phyloP scores from a whole-genome alignment of 2,113 vertebrate genomes.

The Nothocercus nigrocapillus region DNA sequence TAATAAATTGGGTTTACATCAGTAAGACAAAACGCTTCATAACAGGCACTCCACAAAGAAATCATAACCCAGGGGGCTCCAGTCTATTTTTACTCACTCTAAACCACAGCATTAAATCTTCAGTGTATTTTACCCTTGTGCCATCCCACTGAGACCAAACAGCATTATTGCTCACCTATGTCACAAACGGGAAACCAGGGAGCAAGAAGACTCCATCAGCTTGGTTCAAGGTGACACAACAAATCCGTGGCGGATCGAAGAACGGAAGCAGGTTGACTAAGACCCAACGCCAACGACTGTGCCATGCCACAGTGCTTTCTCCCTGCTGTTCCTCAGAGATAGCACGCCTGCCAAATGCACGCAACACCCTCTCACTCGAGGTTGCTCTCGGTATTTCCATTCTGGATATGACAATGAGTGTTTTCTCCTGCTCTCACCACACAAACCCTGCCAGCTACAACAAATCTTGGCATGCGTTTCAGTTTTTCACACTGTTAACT shows the following conservation, averaged over 20 bases:
- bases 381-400: not conserved
- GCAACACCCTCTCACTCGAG: not conserved
- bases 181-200: not conserved
- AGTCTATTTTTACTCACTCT: not conserved
- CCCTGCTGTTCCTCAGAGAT: not conserved
- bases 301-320: not conserved
- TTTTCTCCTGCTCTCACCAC: not conserved
- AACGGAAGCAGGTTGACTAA: not conserved
- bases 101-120: not conserved
- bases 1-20: not conserved
- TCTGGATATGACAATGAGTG: not conserved
- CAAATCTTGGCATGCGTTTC: not conserved
- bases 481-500: not conserved
- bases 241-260: not conserved
- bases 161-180: rapidly evolving
- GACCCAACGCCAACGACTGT: not conserved
- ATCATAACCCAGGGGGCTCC: not conserved
- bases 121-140: not conserved
- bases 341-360: not conserved
- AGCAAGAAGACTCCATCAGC: not conserved
- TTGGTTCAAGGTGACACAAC: not conserved
- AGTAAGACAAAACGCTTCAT: not conserved
- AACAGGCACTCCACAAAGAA: not conserved
- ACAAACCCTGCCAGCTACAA: not conserved
- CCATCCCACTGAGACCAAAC: not conserved